Evolutionary conservation across 2,888 invertebrate species (phyloP).

Genomic region (Chorisops tibialis): DNA sequence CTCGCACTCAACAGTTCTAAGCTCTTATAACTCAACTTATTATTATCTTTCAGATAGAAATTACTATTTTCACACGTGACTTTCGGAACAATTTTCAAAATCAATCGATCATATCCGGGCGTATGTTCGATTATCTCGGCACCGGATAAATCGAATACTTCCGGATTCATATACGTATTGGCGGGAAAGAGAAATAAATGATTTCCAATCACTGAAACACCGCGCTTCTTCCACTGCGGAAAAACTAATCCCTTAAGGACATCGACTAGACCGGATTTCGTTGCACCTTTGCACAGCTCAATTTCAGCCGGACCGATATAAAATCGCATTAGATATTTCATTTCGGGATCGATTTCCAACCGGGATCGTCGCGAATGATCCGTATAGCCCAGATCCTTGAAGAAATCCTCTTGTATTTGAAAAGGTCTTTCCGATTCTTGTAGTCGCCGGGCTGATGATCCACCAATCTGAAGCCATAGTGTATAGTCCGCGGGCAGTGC

Average conservation of each 20-base stretch:
- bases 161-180: slow-evolving; percentile 35
- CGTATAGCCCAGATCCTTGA: slow-evolving; percentile 59
- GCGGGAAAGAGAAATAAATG: slow-evolving; percentile 60
- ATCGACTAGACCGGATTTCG: slow-evolving; percentile 53
- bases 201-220: slow-evolving; percentile 60
- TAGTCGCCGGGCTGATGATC: slow-evolving; percentile 57
- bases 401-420: slow-evolving; percentile 61
- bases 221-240: slow-evolving; percentile 65
- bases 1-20: slow-evolving; percentile 45
- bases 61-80: slow-evolving; percentile 31
- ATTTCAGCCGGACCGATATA: slow-evolving; percentile 60
- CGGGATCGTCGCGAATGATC: slow-evolving; percentile 59
- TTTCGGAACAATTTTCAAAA: slow-evolving; percentile 52
- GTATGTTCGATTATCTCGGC: slow-evolving; percentile 38
- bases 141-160: slow-evolving; percentile 38
- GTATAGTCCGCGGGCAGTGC: slow-evolving; percentile 35
- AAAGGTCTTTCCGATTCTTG: slow-evolving; percentile 58
- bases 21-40: slow-evolving; percentile 33
- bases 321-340: slow-evolving; percentile 61
- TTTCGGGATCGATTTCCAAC: slow-evolving; percentile 64
- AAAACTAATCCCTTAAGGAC: slow-evolving; percentile 66
- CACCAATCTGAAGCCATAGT: slow-evolving; percentile 55
- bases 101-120: slow-evolving; percentile 46
- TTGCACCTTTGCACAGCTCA: slow-evolving; percentile 52
- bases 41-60: slow-evolving; percentile 34